A percentile compares a stretch with the other conserved stretches of the same genome.
These are phyloP conservation scores for Argyrosomus regius DNA, from an alignment of 2,797 vertebrate species.

Conservation along the genomic window DNA sequence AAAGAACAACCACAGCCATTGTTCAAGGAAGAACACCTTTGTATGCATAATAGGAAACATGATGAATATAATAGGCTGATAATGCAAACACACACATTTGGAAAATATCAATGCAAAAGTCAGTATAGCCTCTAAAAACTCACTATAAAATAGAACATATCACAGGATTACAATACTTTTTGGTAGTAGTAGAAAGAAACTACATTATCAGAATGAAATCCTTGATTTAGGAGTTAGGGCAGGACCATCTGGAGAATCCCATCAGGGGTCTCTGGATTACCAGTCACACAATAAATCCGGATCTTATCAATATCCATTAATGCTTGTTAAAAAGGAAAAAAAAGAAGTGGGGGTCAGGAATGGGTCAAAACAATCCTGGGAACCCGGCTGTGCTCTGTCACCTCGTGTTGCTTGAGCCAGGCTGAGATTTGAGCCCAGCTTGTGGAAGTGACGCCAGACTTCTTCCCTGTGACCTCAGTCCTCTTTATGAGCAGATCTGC, in stretches of 20 bases:
- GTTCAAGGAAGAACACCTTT: conserved; percentile 29
- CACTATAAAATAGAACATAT: not conserved
- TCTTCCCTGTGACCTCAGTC: conserved; percentile 25
- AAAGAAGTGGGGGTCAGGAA: conserved; percentile 32
- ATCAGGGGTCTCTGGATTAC: conserved; percentile 69
- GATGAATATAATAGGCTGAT: not conserved
- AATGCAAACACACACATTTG: not conserved
- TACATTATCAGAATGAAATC: conserved; percentile 54
- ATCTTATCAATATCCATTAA: conserved; percentile 71
- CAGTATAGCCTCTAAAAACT: not conserved
- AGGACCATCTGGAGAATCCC: conserved; percentile 71
- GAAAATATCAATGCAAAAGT: not conserved
- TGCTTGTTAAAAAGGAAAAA: conserved; percentile 34
- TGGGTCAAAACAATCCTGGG: conserved; percentile 57
- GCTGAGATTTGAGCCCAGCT: conserved; percentile 61
- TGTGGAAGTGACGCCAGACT: conserved; percentile 42
- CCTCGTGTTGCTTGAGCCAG: conserved; percentile 48
- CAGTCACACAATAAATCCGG: conserved; percentile 61
- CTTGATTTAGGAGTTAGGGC: conserved; percentile 44
- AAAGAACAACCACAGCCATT: conserved; percentile 45
- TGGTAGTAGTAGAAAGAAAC: conserved; percentile 12
- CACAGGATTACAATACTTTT: not conserved
- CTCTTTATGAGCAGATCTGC: not conserved
- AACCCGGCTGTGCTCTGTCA: conserved; percentile 59
- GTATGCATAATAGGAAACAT: not conserved